Conservation (phyloP, 2,888 invertebrate species). For the Hyppa rectilinea region DNA sequence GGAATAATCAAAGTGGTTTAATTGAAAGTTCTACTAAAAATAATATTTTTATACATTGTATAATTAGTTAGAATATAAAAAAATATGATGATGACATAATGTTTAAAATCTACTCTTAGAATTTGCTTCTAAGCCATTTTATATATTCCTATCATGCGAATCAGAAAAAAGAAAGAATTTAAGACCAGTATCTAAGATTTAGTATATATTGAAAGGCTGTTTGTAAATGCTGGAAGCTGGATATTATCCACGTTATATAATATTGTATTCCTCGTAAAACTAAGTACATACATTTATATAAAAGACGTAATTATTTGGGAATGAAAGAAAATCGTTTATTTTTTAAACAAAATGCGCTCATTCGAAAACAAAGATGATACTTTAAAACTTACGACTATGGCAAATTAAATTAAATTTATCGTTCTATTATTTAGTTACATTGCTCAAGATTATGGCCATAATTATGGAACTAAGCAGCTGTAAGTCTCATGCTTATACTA, state of each 20-base stretch:
- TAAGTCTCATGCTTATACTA: background rate
- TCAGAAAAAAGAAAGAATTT: too few species aligned
- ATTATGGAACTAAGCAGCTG: slow-evolving; percentile 12
- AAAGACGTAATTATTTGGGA: slow-evolving; percentile 9
- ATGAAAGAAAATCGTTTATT: slow-evolving; percentile 26
- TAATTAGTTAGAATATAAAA: background rate
- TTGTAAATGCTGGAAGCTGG: background rate
- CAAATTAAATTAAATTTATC: background rate
- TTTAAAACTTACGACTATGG: background rate
- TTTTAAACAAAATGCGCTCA: background rate
- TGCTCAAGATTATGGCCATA: background rate
- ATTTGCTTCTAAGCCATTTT: too few species aligned
- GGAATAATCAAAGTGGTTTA: background rate
- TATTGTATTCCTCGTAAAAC: background rate
- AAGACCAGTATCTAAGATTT: background rate
- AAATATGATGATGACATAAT: slow-evolving; percentile 17
- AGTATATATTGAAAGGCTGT: slow-evolving; percentile 1
- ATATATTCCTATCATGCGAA: too few species aligned
- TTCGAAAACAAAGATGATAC: background rate
- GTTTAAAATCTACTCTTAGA: background rate
- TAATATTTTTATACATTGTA: slow-evolving; percentile 18
- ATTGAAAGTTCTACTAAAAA: background rate
- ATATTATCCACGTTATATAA: slow-evolving; percentile 5
- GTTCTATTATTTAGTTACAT: background rate
- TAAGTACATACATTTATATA: background rate